Conservation (phyloP, 1,140 invertebrate genomes). For the Bombus fervidus region DNA sequence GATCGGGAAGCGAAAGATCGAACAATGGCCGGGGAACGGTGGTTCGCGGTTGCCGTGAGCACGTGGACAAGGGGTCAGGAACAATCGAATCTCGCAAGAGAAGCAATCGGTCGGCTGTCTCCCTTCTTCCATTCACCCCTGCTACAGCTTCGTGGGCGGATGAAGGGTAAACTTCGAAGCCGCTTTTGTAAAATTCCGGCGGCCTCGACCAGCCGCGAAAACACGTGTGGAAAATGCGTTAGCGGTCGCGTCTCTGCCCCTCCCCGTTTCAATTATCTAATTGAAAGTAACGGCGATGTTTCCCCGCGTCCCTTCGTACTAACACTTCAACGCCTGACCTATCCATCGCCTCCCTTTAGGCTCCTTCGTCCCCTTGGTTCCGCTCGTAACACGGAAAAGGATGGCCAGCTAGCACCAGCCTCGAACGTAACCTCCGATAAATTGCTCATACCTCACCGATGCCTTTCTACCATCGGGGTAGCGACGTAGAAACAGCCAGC, state of each 20-base stretch:
- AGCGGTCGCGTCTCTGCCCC: slow-evolving; percentile 35
- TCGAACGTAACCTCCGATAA: slow-evolving; percentile 67
- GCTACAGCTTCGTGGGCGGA: not conserved
- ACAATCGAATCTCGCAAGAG: slow-evolving; percentile 52
- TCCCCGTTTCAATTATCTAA: slow-evolving; percentile 77
- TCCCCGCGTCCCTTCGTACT: not conserved
- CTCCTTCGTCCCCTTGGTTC: slow-evolving; percentile 12
- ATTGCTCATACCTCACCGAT: slow-evolving; percentile 48
- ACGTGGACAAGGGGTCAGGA: slow-evolving; percentile 23
- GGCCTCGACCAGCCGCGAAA: slow-evolving; percentile 55
- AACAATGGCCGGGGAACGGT: slow-evolving; percentile 25
- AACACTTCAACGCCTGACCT: slow-evolving; percentile 18
- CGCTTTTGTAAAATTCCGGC: slow-evolving; percentile 71
- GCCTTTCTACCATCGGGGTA: not conserved
- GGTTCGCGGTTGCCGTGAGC: slow-evolving; percentile 13
- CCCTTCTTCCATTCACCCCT: not conserved
- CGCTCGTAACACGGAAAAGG: slow-evolving; percentile 17
- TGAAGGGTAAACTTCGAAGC: slow-evolving; percentile 48
- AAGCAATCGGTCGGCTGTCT: slow-evolving; percentile 29
- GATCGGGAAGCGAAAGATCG: slow-evolving; percentile 24
- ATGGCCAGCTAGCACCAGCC: slow-evolving; percentile 11
- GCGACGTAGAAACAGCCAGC: slow-evolving; percentile 10
- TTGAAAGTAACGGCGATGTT: slow-evolving; percentile 68
- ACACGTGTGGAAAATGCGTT: slow-evolving; percentile 59
- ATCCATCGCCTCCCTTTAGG: slow-evolving; percentile 12